Evolutionary conservation across 1,140 invertebrate genomes (phyloP).

Genomic region (Apolygus lucorum): DNA sequence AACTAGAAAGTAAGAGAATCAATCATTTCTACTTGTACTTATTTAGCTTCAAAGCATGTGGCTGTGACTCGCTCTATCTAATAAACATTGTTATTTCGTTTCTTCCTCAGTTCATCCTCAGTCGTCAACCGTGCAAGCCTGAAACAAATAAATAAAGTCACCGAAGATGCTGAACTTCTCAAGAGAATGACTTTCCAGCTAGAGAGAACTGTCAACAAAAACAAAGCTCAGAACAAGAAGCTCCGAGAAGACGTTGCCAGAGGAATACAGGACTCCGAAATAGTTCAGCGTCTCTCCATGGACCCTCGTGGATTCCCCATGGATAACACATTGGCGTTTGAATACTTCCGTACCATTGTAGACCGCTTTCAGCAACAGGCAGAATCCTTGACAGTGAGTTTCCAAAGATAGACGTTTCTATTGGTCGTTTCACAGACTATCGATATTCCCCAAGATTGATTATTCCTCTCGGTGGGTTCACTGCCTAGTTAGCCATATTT

Average conservation of each 20-base stretch:
- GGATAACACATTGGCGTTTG: slow-evolving; percentile 15
- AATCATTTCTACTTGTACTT: no score
- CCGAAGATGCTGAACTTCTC: slow-evolving; percentile 19
- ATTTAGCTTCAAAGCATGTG: no score
- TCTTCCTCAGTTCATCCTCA: not conserved
- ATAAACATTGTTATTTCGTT: no score
- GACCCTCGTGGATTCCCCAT: slow-evolving; percentile 13
- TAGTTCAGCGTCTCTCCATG: slow-evolving; percentile 17
- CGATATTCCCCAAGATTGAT: no score
- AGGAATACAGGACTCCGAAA: slow-evolving; percentile 18
- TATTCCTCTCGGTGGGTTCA: no score
- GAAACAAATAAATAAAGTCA: slow-evolving; percentile 17
- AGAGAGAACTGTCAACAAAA: slow-evolving; percentile 14
- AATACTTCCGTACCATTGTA: slow-evolving; percentile 15
- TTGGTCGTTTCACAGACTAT: no score
- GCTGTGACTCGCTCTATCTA: not conserved
- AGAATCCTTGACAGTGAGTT: slow-evolving; percentile 2
- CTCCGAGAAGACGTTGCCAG: slow-evolving; percentile 7
- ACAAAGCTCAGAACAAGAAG: slow-evolving; percentile 12
- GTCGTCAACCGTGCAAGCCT: slow-evolving; percentile 19
- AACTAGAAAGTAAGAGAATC: no score
- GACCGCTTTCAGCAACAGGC: slow-evolving; percentile 21
- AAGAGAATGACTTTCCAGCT: slow-evolving; percentile 13
- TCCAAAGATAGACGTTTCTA: no score
- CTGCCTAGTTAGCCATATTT: no score